Conservation (phyloP, 37 sponge, comb jelly and placozoan species). For the Bolinopsis microptera region DNA sequence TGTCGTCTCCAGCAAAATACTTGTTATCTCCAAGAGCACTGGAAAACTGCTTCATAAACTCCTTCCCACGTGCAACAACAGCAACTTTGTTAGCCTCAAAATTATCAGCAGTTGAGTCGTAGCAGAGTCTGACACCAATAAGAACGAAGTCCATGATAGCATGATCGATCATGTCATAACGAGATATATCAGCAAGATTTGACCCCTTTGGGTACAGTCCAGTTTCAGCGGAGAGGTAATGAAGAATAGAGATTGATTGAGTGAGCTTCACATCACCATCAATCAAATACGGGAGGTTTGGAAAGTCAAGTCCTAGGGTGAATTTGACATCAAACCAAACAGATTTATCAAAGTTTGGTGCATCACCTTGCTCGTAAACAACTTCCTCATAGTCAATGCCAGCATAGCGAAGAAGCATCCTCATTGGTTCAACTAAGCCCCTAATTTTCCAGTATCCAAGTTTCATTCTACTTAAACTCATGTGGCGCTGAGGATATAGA, state of each 20-base stretch:
- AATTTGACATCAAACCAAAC: slow-evolving; percentile 61
- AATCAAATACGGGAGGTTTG: slow-evolving; percentile 12
- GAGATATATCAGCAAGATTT: background rate
- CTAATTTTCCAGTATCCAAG: slow-evolving; percentile 65
- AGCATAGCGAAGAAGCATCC: slow-evolving; percentile 43
- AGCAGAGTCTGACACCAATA: slow-evolving; percentile 3
- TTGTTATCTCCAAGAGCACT: background rate
- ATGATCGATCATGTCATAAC: slow-evolving; percentile 16
- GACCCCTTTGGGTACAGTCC: background rate
- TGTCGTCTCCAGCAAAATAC: slow-evolving; percentile 20
- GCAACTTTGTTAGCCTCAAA: slow-evolving; percentile 8
- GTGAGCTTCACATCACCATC: slow-evolving; percentile 60
- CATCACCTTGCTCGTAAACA: slow-evolving; percentile 42
- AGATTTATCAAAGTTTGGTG: slow-evolving; percentile 50
- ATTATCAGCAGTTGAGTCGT: background rate
- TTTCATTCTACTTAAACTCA: too few species aligned
- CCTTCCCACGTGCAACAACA: background rate
- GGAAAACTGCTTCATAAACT: background rate
- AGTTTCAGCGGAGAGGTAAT: background rate
- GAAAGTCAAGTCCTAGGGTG: slow-evolving; percentile 39
- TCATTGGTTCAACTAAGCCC: slow-evolving; percentile 25
- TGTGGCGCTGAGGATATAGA: too few species aligned
- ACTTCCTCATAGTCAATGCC: slow-evolving; percentile 27
- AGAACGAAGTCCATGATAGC: background rate
- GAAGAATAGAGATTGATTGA: slow-evolving; percentile 51